Evolutionary conservation across 2,797 vertebrate genomes (phyloP).

Genomic region (Decapterus maruadsi): DNA sequence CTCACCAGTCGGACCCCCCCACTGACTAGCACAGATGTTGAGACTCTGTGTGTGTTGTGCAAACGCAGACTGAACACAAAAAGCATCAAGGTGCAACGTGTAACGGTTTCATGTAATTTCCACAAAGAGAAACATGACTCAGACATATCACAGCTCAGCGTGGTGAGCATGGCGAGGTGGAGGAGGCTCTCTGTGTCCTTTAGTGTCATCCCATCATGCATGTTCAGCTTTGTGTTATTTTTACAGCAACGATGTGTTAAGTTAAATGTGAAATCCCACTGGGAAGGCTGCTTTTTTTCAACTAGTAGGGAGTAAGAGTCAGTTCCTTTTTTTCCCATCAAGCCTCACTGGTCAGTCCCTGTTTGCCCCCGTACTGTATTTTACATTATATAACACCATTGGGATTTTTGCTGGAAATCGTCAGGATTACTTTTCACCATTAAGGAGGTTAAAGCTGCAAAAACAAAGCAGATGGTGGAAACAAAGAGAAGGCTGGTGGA

Average conservation of each 20-base stretch:
- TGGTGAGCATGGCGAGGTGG: neutral
- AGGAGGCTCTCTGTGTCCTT: neutral
- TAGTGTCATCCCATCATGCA: neutral
- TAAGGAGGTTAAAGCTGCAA: constrained; percentile 28
- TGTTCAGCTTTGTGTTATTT: neutral
- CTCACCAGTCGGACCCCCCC: neutral
- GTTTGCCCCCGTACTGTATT: constrained; percentile 12
- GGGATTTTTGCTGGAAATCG: constrained; percentile 38
- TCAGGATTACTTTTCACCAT: constrained; percentile 25
- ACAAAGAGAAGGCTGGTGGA: constrained; percentile 10
- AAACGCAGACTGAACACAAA: constrained; percentile 12
- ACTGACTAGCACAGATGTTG: constrained; percentile 48
- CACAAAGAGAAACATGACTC: neutral
- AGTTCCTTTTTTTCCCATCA: constrained; percentile 12
- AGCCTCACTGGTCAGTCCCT: constrained; percentile 1
- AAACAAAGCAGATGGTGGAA: constrained; percentile 27
- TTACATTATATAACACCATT: constrained; percentile 27
- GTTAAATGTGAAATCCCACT: constrained; percentile 14
- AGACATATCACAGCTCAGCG: neutral
- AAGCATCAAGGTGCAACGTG: neutral
- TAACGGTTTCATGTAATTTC: neutral
- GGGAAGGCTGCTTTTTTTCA: neutral
- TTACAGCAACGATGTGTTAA: neutral
- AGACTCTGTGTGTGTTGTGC: constrained; percentile 26
- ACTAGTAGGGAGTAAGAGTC: neutral